phyloP scores from a whole-genome alignment of 2,888 invertebrate genomes.

The Sthenelais limicola region DNA sequence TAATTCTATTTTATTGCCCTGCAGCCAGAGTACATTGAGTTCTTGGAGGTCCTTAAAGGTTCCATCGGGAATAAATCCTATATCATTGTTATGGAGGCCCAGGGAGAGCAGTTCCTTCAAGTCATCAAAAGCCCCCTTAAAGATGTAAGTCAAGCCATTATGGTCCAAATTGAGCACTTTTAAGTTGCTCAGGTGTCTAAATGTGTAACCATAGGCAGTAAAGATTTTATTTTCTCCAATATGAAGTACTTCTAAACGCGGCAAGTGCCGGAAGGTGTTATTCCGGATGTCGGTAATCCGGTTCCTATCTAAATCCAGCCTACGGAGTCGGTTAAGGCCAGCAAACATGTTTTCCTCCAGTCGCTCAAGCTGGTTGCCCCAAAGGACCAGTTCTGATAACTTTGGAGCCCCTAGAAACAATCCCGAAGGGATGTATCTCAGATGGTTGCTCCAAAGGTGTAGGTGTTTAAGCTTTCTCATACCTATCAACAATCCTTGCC shows the following conservation, averaged over 20 bases:
- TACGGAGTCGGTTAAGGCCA: conserved; percentile 48
- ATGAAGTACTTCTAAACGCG: conserved; percentile 48
- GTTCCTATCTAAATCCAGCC: conserved; percentile 52
- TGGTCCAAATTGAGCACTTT: conserved; percentile 50
- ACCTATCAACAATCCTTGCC: conserved; percentile 45
- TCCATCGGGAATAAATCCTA: conserved; percentile 46
- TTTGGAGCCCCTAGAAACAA: conserved; percentile 47
- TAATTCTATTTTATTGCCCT: conserved; percentile 47
- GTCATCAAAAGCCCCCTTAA: conserved; percentile 47
- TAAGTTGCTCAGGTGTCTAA: conserved; percentile 46
- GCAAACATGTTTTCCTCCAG: conserved; percentile 49
- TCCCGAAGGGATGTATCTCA: conserved; percentile 44
- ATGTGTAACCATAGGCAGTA: conserved; percentile 46
- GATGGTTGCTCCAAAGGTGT: conserved; percentile 53
- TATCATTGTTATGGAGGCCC: conserved; percentile 48
- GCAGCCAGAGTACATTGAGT: conserved; percentile 48
- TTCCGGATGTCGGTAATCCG: conserved; percentile 43
- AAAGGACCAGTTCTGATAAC: conserved; percentile 49
- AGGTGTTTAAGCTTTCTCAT: conserved; percentile 44
- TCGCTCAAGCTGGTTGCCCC: conserved; percentile 50
- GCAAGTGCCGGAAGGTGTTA: conserved; percentile 48
- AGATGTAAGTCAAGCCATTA: conserved; percentile 49
- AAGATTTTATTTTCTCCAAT: conserved; percentile 50
- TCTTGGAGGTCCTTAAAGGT: conserved; percentile 46
- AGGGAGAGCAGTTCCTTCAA: conserved; percentile 45